These are phyloP conservation scores for Alethe diademata DNA, from an alignment of 2,113 vertebrate species.

Conservation along the genomic window DNA sequence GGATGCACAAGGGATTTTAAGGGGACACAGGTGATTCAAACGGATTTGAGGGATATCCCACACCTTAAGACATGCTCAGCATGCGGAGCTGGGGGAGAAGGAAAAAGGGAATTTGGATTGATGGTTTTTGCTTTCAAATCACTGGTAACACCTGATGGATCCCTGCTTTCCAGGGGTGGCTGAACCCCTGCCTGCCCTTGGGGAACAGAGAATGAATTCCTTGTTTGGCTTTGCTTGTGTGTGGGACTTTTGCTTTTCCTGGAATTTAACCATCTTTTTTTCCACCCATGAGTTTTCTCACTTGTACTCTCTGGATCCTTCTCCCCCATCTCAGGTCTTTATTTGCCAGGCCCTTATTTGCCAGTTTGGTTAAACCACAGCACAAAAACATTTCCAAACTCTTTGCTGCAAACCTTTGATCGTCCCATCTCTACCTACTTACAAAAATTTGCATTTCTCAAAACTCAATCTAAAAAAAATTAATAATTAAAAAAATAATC, in stretches of 20 bases:
- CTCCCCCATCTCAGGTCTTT: background rate
- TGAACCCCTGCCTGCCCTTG: background rate
- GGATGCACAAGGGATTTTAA: background rate
- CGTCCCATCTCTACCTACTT: accelerated
- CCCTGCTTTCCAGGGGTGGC: background rate
- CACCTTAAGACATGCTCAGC: too few relatives aligned
- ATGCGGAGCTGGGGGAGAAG: accelerated
- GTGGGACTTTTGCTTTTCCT: background rate
- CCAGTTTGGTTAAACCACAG: background rate
- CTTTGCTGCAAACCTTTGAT: accelerated
- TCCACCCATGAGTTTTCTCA: accelerated
- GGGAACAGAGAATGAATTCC: background rate
- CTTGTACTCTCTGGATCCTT: background rate
- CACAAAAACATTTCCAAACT: background rate
- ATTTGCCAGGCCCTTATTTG: background rate
- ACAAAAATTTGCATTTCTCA: accelerated
- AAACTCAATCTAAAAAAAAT: background rate
- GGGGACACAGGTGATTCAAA: background rate
- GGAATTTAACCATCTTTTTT: background rate
- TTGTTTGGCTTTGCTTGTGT: background rate
- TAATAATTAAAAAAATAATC: background rate
- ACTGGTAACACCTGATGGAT: background rate
- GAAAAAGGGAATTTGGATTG: background rate
- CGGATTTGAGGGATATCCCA: background rate
- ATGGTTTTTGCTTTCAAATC: background rate